Evolutionary conservation across 2,797 vertebrate species (phyloP).

Genomic region (Myripristis jacobus): DNA sequence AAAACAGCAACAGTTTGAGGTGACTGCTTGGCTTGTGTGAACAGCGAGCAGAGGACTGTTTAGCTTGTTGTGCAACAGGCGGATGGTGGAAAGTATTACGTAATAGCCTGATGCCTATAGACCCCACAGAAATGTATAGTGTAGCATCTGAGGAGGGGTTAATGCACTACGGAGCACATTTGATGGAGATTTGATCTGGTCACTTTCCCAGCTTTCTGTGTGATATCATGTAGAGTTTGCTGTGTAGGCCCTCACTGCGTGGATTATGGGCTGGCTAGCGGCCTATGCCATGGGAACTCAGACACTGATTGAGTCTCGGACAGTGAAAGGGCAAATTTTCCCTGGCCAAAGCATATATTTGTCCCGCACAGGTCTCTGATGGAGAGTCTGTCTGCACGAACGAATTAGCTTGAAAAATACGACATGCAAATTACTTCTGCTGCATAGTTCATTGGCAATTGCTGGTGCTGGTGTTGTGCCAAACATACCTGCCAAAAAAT

Average conservation of each 20-base stretch:
- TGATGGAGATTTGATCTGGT: conserved; percentile 19
- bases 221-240: not conserved
- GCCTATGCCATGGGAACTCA: conserved; percentile 6
- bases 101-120: conserved; percentile 53
- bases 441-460: too few relatives aligned
- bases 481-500: too few relatives aligned
- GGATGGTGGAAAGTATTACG: conserved; percentile 58
- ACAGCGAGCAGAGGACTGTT: conserved; percentile 16
- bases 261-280: conserved; percentile 32
- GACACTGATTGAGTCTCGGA: not conserved
- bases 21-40: conserved; percentile 33
- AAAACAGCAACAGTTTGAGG: conserved; percentile 51
- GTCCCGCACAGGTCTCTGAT: too few relatives aligned
- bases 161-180: conserved; percentile 57
- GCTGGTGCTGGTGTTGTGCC: too few relatives aligned
- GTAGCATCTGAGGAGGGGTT: conserved; percentile 38
- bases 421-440: too few relatives aligned
- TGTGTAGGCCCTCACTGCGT: conserved; percentile 8
- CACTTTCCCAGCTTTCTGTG: conserved; percentile 21
- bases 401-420: too few relatives aligned
- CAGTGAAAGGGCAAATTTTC: not conserved
- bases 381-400: too few relatives aligned
- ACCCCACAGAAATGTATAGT: conserved; percentile 50
- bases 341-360: too few relatives aligned
- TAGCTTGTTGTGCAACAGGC: conserved; percentile 29